Evolutionary conservation across 2,888 invertebrate genomes (phyloP), one percentile per base, ranked within the genome.

Genomic region (Agonopterix arenella): DNA sequence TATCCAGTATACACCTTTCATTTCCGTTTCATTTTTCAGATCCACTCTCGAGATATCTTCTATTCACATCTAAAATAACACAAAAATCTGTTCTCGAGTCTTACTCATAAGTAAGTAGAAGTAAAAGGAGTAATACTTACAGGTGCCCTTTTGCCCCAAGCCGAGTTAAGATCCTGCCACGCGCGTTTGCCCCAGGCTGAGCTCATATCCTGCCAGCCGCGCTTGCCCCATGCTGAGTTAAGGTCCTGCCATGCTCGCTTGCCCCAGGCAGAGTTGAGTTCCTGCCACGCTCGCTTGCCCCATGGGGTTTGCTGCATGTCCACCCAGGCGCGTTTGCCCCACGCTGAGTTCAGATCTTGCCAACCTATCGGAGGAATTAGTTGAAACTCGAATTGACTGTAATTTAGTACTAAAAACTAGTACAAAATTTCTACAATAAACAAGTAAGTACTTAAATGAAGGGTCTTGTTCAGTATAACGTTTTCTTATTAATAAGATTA

Each of bases 291-390:
- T 16, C 92, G 80, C 65, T 93, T 92, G 48, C 91, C 92, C 91
- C 91, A 91, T 4, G 90, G 85, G 1, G 89, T 75, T 28, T 58
- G 73, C 63, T 90, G 90, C 53, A 93, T 70, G 64, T 90, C 91
- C 46, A 83, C 83, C 92, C 92, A 93, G 11, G 84, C 91, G 0
- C 92, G 80, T 59, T 92, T 93, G 53, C 92, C 92, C 90, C 90
- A 90, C 51, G 85, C 85, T 0, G 78, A 71, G 62, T 84, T 84
- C 51, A 90, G 67, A 56, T 90, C 90, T 60, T 90, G 86, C 92
- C 92, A 92, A 18, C 85, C 91, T 28, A 92, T 76, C 28, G 28
- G 28, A 28, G 28, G 28, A 28, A 28, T 5, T 5, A 5, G 28
- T 5, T 28, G 1, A 28, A 1, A 91, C 11, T 62, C 90, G 5